Base-by-base conservation (phyloP, 2,888 invertebrate genomes). In the Saturnia japonica region DNA sequence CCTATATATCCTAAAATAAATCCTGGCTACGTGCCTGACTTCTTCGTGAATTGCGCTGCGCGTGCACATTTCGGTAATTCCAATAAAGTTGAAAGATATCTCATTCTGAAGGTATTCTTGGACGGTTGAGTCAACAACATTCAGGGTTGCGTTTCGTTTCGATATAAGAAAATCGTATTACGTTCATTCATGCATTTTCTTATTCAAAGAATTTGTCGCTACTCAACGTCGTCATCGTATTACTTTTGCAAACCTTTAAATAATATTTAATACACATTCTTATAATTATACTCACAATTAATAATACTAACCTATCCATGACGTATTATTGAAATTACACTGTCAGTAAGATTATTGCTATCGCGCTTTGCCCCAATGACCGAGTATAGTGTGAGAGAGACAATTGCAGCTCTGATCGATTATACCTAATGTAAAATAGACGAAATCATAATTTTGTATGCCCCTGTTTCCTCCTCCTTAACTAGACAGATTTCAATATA, bases 31-130 rank as follows among this genome's bases (percentile, higher is more conserved):
- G 57, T 69, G 67, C 67, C 71, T 67, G 60, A 22, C 40, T 80
- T 75, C 79, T 79, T 78, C 78, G 54, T 68, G 51, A 76, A 75
- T 72, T 73, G 75, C 74, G 74, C 75, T 72, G 47, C 69, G 64
- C 54, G 57, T 54, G 68, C 68, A 54, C 68, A 68, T 47, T 54
- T 42, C 68, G 51, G 42, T 54, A 28, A 71, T 68, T 68, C 68
- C 64, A 62, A 71, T 71, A 68, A 64, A 54, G 68, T 42, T 42
- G 68, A 42, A 62, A 68, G 47, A 64, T 51, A 40, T 16, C 68
- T 43, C 70, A 67, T 51, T 67, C 67, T 19, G 67, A n/a, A 42
- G 67, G 67, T 42, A 70, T 70, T 70, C 70, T 54, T 34, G 62
- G 62, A 60, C 45, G 34, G 28, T 34, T 34, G 47, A 69, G 19